These are phyloP conservation scores for Drosophila emarginata DNA, from an alignment of 2,888 invertebrate genomes.

Conservation along the genomic window DNA sequence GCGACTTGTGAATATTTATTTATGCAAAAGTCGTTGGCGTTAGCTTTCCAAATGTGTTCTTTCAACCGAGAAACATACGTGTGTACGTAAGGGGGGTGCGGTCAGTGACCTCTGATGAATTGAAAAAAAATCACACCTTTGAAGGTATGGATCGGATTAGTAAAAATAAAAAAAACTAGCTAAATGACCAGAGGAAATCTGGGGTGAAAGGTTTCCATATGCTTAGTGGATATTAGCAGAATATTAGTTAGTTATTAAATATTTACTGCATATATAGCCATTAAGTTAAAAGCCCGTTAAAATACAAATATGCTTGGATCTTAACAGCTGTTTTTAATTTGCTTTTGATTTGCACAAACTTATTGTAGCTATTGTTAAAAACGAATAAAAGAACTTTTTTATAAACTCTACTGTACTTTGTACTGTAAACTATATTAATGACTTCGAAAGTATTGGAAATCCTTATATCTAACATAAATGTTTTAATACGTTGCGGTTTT, in stretches of 20 bases:
- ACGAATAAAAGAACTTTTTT: too few species aligned
- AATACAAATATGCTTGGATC: too few species aligned
- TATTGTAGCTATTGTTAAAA: too few species aligned
- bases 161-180: background rate
- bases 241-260: background rate
- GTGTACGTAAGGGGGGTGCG: slow-evolving; percentile 41
- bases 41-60: slow-evolving; percentile 19
- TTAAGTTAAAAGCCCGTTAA: background rate
- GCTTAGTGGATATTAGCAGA: background rate
- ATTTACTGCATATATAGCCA: background rate
- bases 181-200: background rate
- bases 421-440: too few species aligned
- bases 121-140: background rate
- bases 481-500: too few species aligned
- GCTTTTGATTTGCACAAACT: too few species aligned
- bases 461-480: too few species aligned
- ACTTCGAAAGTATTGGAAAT: too few species aligned
- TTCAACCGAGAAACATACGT: slow-evolving; percentile 23
- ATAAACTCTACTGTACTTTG: too few species aligned
- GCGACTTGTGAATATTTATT: slow-evolving; percentile 28
- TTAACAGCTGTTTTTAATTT: too few species aligned
- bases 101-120: slow-evolving; percentile 45
- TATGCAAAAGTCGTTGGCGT: slow-evolving; percentile 55
- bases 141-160: background rate
- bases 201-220: background rate